phyloP scores from a whole-genome alignment of 1,140 invertebrate species.

The Protaetia brevitarsis region DNA sequence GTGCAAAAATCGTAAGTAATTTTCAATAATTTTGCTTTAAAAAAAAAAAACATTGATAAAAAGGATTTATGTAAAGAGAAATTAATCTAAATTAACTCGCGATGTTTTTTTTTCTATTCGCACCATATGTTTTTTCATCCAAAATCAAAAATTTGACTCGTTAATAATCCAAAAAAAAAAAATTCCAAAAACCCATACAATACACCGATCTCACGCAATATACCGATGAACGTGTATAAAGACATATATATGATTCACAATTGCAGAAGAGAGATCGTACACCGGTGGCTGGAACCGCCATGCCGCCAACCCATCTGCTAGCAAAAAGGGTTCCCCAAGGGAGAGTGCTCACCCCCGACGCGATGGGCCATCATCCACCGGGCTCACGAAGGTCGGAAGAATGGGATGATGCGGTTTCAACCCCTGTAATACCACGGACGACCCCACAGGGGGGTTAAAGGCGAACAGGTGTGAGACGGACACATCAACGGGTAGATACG shows the following conservation, averaged over 20 bases:
- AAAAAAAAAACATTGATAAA: too few species aligned
- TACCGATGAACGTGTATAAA: background rate
- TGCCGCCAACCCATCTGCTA: conserved; percentile 38
- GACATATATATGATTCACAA: conserved; percentile 31
- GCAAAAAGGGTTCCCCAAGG: conserved; percentile 26
- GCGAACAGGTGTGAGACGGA: conserved; percentile 44
- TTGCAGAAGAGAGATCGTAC: conserved; percentile 27
- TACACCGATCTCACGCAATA: background rate
- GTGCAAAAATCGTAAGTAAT: too few species aligned
- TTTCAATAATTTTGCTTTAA: too few species aligned
- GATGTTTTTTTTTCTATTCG: too few species aligned
- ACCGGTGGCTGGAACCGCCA: too few species aligned
- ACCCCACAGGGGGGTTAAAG: conserved; percentile 39
- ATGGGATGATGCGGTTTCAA: conserved; percentile 13
- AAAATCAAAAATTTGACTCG: too few species aligned
- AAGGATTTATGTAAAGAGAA: too few species aligned
- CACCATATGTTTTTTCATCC: too few species aligned
- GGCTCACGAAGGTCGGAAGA: conserved; percentile 26
- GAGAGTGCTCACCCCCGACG: background rate
- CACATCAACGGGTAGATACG: conserved; percentile 21
- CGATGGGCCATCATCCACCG: background rate
- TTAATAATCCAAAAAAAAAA: too few species aligned
- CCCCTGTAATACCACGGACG: conserved; percentile 1
- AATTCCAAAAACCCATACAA: conserved; percentile 14
- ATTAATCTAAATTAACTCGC: too few species aligned